These are phyloP conservation scores for Cercocebus atys DNA, from an alignment of 2,113 vertebrate genomes.

Conservation along the genomic window DNA sequence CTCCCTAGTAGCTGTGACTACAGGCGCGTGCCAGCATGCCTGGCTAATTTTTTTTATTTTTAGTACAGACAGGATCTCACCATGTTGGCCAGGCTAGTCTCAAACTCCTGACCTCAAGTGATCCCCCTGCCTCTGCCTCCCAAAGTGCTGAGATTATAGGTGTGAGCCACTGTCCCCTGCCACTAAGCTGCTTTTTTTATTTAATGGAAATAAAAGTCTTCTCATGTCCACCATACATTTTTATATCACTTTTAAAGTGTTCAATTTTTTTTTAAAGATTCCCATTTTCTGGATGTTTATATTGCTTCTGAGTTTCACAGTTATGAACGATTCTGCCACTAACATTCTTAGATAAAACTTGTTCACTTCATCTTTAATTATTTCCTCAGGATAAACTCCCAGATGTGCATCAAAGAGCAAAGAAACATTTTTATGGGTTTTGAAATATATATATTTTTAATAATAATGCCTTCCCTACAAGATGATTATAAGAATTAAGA, in stretches of 20 bases:
- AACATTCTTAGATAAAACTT: background rate
- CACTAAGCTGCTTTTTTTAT: background rate
- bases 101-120: no score
- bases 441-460: background rate
- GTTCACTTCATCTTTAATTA: background rate
- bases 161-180: no score
- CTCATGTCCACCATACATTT: background rate
- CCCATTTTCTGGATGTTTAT: background rate
- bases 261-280: background rate
- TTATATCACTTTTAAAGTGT: background rate
- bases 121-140: no score
- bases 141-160: no score
- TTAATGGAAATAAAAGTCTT: background rate
- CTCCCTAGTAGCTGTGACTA: no score
- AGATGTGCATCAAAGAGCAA: background rate
- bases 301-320: background rate
- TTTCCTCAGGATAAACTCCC: conserved; percentile 30
- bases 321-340: background rate
- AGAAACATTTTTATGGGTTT: background rate
- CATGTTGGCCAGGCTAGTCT: no score
- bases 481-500: background rate
- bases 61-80: no score
- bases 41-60: no score
- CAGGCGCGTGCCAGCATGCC: no score
- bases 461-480: background rate